Base-by-base conservation (phyloP, 2,888 invertebrate species). In the Apamea sordens region DNA sequence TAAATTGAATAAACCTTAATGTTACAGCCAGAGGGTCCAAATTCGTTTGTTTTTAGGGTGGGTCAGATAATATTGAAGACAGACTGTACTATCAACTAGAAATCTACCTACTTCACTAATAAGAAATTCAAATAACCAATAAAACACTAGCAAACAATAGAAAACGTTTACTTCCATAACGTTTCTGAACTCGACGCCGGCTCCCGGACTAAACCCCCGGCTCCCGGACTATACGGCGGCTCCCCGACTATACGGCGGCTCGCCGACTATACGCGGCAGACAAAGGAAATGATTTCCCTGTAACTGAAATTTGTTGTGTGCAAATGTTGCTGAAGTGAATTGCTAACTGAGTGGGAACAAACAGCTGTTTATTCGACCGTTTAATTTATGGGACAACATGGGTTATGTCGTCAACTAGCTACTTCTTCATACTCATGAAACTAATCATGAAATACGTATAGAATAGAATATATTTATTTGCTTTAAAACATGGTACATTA, bases 291-390 rank as follows among this genome's bases (percentile, higher is more conserved):
- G 50, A 90, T 90, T 91, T 90, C 64, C 82, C 70, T 53, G 78
- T 87, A 89, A 91, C 87, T 88, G 87, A 87, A 93, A 89, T 90
- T 89, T 90, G 91, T 89, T 90, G 86, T 87, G 87, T 86, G 86
- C 84, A 82, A 91, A 92, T 89, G 86, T 90, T 92, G 80, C 87
- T 85, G 59, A 77, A 77, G 71, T 24, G 53, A 84, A 87, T 81
- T 82, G 85, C 85, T 85, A 87, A 88, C 86, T 83, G 80, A 71
- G 78, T 64, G 44, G 71, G 63, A 83, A 80, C 65, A 73, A 87
- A 64, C 69, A 53, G 32, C 24, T 47, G 70, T 63, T 80, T 65
- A 65, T 65, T 75, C 44, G 56, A 68, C 64, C 73, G 67, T 75
- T 80, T 74, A 80, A 84, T 84, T 85, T 77, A 76, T 79, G 64